Percentiles rank a stretch among this genome's conserved stretches.
phyloP scores from a whole-genome alignment of 2,797 vertebrate genomes.

The Parotocinclus haroldoi region DNA sequence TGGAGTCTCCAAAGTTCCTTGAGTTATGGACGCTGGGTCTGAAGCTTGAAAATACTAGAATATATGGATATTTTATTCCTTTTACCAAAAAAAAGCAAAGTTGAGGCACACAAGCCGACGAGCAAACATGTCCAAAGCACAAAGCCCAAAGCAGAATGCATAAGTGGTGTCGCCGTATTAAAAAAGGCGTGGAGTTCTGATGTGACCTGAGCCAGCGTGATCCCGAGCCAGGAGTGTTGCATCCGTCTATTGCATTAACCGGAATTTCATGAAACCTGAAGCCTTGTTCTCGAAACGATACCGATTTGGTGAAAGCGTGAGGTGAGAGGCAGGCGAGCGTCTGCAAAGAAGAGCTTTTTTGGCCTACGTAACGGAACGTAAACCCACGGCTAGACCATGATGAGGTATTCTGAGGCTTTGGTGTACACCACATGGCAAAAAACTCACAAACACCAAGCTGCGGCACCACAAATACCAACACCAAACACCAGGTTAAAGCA shows the following conservation, averaged over 20 bases:
- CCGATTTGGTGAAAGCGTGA: constrained; percentile 41
- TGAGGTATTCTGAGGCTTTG: constrained; percentile 71
- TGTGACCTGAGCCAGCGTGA: constrained; percentile 43
- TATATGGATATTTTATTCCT: too few relatives aligned
- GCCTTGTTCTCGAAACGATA: constrained; percentile 10
- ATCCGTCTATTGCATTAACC: constrained; percentile 24
- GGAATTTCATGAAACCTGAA: background rate
- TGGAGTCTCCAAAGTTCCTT: too few relatives aligned
- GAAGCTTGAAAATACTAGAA: too few relatives aligned
- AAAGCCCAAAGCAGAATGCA: background rate
- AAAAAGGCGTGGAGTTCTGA: constrained; percentile 31
- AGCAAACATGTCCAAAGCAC: constrained; percentile 25
- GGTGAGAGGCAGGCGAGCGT: constrained; percentile 6
- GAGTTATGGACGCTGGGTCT: too few relatives aligned
- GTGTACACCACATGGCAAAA: constrained; percentile 59
- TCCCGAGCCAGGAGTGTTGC: constrained; percentile 22
- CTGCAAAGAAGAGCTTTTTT: constrained; percentile 24
- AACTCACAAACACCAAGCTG: constrained; percentile 64
- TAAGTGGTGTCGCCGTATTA: constrained; percentile 22
- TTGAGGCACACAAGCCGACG: constrained; percentile 26
- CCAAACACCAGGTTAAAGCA: constrained; percentile 62
- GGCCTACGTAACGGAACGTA: constrained; percentile 40
- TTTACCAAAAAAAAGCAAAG: too few relatives aligned
- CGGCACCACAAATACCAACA: constrained; percentile 61
- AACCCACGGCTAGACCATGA: constrained; percentile 50